Evolutionary conservation across 2,888 invertebrate species (phyloP).

Genomic region (Clivina fossor): DNA sequence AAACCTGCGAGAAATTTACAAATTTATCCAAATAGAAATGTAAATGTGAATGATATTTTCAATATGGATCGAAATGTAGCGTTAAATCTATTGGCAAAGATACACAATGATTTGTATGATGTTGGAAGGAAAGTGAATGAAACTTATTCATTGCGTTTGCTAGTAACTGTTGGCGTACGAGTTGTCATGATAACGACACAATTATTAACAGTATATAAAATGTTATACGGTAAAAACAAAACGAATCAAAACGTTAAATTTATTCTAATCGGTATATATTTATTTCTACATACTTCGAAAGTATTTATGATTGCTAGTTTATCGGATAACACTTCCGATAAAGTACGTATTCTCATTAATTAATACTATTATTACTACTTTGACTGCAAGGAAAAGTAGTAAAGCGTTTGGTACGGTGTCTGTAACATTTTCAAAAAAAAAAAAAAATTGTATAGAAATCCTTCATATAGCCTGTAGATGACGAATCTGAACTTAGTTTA

Average conservation of each 20-base stretch:
- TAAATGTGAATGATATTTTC: background rate
- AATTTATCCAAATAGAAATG: too few species aligned
- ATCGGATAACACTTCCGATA: conserved; percentile 38
- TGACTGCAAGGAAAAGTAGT: too few species aligned
- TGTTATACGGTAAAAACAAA: conserved; percentile 32
- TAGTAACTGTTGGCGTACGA: conserved; percentile 38
- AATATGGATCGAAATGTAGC: background rate
- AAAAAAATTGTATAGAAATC: too few species aligned
- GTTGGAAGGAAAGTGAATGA: conserved; percentile 38
- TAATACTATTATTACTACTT: too few species aligned
- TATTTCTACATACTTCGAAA: conserved; percentile 39
- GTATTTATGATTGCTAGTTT: conserved; percentile 40
- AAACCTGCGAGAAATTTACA: too few species aligned
- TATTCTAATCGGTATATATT: conserved; percentile 35
- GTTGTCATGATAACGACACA: conserved; percentile 42
- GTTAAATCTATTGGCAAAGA: conserved; percentile 33
- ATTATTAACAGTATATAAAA: conserved; percentile 39
- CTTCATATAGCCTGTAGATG: too few species aligned
- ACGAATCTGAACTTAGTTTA: too few species aligned
- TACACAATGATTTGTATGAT: conserved; percentile 38
- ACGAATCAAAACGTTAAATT: conserved; percentile 30
- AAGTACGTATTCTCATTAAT: too few species aligned
- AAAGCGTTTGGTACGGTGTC: too few species aligned
- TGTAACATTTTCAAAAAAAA: too few species aligned
- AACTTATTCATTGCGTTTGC: conserved; percentile 38